Base-by-base conservation (phyloP, 1,140 invertebrate genomes). In the Linepithema humile region DNA sequence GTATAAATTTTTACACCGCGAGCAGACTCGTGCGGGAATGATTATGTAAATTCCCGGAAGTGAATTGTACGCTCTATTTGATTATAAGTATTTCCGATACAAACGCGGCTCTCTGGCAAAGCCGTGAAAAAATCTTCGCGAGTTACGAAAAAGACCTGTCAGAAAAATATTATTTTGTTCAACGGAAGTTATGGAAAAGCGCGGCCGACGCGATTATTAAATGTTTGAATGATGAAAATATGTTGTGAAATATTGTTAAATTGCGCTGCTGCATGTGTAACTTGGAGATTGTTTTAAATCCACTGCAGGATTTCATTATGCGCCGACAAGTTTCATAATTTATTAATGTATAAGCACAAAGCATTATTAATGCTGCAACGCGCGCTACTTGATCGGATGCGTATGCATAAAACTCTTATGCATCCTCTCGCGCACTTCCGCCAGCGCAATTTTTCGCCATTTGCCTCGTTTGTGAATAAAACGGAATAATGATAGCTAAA, bases 31-130 rank as follows among this genome's bases (percentile, higher is more conserved):
- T 15, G 43, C 48, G 55, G 23, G 29, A 80, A 80, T 80, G 75
- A 80, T 80, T 80, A 70, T 80, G 64, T 80, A 69, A 70, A 80
- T 80, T 80, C 23, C 7, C 75, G 48, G 57, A 48, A 67, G 48
- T 53, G 48, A 70, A 80, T 80, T 69, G 48, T 26, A 78, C 48
- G 64, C 38, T 80, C 45, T 70, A 80, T 57, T 80, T 55, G 32
- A 80, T 80, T 55, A 32, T 12, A 35, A 78, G 4, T 69, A 55
- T 78, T 78, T 69, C 17, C 35, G 48, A 55, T 55, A 69, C 26
- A 69, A 53, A 23, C n/a, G n/a, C 3, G 6, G 23, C 23, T 12
- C 10, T 45, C 20, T 3, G 17, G 15, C 15, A 67, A 67, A 67
- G 1, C 23, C 38, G 23, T 43, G 23, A n/a, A 62, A 67, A 78